Conservation (phyloP, 2,113 vertebrate species). For the Megatriorchis doriae region DNA sequence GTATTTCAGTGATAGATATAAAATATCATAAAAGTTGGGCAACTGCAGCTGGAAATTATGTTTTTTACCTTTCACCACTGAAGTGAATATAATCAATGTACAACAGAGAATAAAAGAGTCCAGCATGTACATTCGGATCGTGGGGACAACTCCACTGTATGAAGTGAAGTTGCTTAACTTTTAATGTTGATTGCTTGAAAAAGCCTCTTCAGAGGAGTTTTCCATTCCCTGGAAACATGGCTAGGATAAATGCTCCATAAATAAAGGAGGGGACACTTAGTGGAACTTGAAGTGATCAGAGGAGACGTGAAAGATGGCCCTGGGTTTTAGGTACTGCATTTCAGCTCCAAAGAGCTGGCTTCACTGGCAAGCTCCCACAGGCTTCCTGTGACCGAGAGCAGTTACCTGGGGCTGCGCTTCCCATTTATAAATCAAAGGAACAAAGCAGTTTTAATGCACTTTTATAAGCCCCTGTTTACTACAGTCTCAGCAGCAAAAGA, state of each 20-base stretch:
- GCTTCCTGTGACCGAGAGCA: not conserved
- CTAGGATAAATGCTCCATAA: constrained; percentile 20
- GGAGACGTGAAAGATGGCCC: not conserved
- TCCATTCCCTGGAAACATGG: constrained; percentile 21
- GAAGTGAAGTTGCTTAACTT: constrained; percentile 21
- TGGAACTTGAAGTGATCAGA: constrained; percentile 32
- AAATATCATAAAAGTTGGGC: not conserved
- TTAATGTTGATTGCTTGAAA: constrained; percentile 32
- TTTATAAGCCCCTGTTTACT: constrained; percentile 28
- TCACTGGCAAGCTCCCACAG: not conserved
- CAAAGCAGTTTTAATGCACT: constrained; percentile 6
- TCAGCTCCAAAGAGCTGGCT: constrained; percentile 18
- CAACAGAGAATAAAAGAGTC: constrained; percentile 21
- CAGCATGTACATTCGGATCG: not conserved
- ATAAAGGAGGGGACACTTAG: constrained; percentile 27
- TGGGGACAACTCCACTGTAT: not conserved
- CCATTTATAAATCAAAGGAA: constrained; percentile 29
- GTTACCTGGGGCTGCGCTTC: constrained; percentile 9
- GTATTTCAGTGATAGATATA: constrained; percentile 40
- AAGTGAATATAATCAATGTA: constrained; percentile 20
- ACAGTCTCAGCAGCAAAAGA: not conserved
- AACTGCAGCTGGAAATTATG: not conserved
- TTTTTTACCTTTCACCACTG: constrained; percentile 28
- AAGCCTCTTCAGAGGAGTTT: constrained; percentile 24
- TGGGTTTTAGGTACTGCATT: constrained; percentile 28